Evolutionary conservation across 1,140 invertebrate species (phyloP).

Genomic region (Mesaphorura yosii): DNA sequence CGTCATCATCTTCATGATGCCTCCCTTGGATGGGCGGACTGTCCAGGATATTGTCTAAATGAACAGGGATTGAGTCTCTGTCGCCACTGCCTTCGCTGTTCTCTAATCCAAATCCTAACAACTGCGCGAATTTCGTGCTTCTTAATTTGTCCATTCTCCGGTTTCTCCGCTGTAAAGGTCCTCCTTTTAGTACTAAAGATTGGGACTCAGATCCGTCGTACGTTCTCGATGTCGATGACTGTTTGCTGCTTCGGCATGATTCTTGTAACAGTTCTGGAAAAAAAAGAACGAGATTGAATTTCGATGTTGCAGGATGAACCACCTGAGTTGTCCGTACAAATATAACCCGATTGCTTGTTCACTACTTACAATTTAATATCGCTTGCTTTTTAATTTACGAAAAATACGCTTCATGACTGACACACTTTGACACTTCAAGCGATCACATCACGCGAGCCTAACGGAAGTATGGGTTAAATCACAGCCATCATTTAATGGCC

Average conservation of each 20-base stretch:
- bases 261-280: not conserved
- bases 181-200: not conserved
- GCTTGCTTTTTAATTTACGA: no score
- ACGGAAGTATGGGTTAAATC: no score
- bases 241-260: not conserved
- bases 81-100: not conserved
- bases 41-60: not conserved
- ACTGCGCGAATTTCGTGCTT: conserved; percentile 24
- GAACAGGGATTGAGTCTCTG: not conserved
- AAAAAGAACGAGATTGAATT: not conserved
- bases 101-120: conserved; percentile 22
- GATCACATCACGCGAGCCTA: no score
- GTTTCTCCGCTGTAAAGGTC: not conserved
- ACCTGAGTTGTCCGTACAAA: not conserved
- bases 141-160: conserved; percentile 6
- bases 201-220: not conserved
- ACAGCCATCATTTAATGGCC: no score
- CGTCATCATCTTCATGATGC: not conserved
- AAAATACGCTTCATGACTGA: no score
- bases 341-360: no score
- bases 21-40: not conserved
- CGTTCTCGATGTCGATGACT: not conserved
- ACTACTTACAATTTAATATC: no score
- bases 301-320: not conserved
- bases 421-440: no score